Evolutionary conservation across 2,888 invertebrate genomes (phyloP), one percentile per base, ranked within the genome.

Genomic region (Agonum fuliginosum): DNA sequence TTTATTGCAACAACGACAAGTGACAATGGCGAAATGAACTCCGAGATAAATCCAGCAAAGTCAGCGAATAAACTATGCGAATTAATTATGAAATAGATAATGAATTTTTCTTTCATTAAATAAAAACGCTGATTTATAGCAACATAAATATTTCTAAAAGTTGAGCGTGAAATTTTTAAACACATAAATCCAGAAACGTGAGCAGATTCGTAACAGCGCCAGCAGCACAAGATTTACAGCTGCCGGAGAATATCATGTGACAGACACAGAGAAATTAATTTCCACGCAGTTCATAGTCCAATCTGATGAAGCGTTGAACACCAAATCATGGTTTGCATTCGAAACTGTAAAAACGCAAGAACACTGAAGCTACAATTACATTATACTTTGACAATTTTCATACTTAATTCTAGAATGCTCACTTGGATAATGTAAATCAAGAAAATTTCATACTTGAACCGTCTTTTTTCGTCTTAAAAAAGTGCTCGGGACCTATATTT

Each of bases 131-230:
- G 75, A 75, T 75, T 75, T 75, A 75, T 75, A 67, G 67, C 14
- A 67, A 51, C 75, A 75, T 75, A 75, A 75, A 75, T 75, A 75
- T 48, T 48, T 67, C 75, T 37, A 67, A 65, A 75, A 62, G 73
- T 73, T 67, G 48, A 46, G 51, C 67, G 46, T 37, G 70, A 67
- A 75, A 75, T 48, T 75, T 75, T 75, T 48, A 65, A 75, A 75
- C 67, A 41, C 75, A 75, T 75, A 75, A 75, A 75, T 75, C 75
- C 51, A 67, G 75, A 65, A 75, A 75, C 75, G 75, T 75, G 75
- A 75, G 75, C 75, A 75, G 75, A 75, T 75, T 75, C 48, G 67
- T 75, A 75, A 75, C 75, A 75, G 67, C 37, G 67, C 48, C 67
- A 75, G 30, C 22, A 27, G 48, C 51, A 24, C 67, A 75, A 75